Conservation (phyloP, 2,797 vertebrate genomes). For the Podarcis siculus region DNA sequence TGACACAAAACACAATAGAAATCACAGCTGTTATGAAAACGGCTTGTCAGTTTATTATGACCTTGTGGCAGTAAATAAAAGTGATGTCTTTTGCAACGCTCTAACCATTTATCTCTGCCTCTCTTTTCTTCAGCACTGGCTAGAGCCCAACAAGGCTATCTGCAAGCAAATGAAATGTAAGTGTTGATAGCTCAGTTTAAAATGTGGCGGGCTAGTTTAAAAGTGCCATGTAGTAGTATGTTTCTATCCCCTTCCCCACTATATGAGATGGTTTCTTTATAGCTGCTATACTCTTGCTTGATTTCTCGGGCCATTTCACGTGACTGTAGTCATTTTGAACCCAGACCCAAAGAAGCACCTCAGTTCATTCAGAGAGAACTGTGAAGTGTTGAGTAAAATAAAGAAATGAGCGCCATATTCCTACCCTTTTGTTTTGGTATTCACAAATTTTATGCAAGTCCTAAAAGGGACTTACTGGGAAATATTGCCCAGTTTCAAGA, state of each 20-base stretch:
- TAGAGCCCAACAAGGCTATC: conserved; percentile 95
- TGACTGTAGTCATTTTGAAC: background rate
- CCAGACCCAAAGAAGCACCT: background rate
- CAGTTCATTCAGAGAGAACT: background rate
- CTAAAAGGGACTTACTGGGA: background rate
- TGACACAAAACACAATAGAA: conserved; percentile 12
- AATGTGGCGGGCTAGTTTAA: conserved; percentile 22
- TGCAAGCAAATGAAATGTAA: conserved; percentile 99
- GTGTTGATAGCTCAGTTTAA: conserved; percentile 68
- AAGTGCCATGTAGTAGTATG: background rate
- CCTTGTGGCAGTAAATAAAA: conserved; percentile 35
- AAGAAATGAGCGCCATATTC: background rate
- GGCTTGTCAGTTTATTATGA: conserved; percentile 1
- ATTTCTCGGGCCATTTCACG: conserved; percentile 4
- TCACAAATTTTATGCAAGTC: background rate
- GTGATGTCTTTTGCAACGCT: background rate
- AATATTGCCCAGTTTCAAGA: background rate
- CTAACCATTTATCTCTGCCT: conserved; percentile 63
- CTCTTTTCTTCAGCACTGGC: conserved; percentile 89
- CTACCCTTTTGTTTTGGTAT: background rate
- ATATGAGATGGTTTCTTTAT: background rate
- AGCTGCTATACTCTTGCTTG: background rate
- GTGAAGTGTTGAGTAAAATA: background rate
- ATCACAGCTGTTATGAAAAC: conserved; percentile 23
- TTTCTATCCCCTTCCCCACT: background rate